Percentiles rank a stretch among this genome's conserved stretches.
Evolutionary conservation across 2,113 vertebrate species (phyloP).

Genomic region (Bubo blakistoni): DNA sequence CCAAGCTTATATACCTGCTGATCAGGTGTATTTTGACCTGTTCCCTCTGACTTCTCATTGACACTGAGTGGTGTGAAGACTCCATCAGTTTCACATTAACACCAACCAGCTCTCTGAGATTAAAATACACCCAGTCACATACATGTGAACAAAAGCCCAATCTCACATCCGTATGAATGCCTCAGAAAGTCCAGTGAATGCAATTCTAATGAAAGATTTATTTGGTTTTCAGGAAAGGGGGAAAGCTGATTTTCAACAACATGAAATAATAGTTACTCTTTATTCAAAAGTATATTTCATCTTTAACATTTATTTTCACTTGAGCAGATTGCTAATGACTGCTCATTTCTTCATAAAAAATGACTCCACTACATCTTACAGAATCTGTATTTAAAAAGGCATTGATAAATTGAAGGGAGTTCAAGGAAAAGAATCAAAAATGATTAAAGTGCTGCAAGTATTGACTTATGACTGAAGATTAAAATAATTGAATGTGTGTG

Average conservation of each 20-base stretch:
- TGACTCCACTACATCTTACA: not conserved
- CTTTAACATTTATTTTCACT: constrained; percentile 21
- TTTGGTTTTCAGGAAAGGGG: not conserved
- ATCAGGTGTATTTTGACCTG: not conserved
- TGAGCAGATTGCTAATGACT: constrained; percentile 18
- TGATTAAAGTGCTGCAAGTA: constrained; percentile 31
- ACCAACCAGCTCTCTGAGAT: not conserved
- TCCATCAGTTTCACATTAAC: not conserved
- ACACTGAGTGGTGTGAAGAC: not conserved
- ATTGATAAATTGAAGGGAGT: constrained; percentile 52
- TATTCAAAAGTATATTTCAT: constrained; percentile 16
- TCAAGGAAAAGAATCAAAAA: constrained; percentile 48
- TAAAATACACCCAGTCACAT: not conserved
- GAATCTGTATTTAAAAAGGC: constrained; percentile 50
- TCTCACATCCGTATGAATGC: not conserved
- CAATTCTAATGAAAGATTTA: not conserved
- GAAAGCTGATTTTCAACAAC: not conserved
- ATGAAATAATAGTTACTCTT: not conserved
- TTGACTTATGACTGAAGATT: constrained; percentile 34
- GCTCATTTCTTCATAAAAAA: constrained; percentile 36
- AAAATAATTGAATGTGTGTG: constrained; percentile 38
- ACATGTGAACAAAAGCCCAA: not conserved
- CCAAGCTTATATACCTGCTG: not conserved
- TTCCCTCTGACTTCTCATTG: not conserved
- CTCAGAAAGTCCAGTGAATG: not conserved